Conservation (phyloP, 2,797 vertebrate genomes). For the Falco biarmicus region DNA sequence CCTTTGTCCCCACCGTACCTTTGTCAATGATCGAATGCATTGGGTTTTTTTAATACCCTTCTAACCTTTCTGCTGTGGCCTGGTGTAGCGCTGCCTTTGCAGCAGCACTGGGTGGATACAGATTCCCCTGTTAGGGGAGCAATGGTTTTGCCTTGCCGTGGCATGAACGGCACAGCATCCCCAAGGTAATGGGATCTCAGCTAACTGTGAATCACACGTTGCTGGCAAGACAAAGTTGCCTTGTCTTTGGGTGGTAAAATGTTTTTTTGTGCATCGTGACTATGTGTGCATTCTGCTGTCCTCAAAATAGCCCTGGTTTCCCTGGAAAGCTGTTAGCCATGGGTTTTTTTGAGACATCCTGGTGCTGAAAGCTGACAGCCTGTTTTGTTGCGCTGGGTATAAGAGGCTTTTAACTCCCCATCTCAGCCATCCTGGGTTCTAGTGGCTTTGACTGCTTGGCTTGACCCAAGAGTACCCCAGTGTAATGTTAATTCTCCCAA, state of each 20-base stretch:
- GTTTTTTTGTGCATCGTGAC: slow-evolving; percentile 8
- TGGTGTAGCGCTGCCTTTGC: not conserved
- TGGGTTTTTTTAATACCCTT: not conserved
- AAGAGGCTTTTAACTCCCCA: slow-evolving; percentile 52
- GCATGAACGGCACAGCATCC: slow-evolving; percentile 25
- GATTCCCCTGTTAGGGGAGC: slow-evolving; percentile 49
- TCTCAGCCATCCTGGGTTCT: not conserved
- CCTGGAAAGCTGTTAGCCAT: not conserved
- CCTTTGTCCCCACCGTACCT: not conserved
- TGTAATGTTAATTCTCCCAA: slow-evolving; percentile 2
- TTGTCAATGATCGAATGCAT: rapidly evolving
- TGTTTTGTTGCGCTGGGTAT: not conserved
- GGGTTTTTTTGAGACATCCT: not conserved
- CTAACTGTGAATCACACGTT: slow-evolving; percentile 50
- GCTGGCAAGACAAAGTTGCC: slow-evolving; percentile 64
- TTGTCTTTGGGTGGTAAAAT: slow-evolving; percentile 60
- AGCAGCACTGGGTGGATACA: slow-evolving; percentile 1
- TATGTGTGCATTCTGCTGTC: not conserved
- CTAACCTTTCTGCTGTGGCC: not conserved
- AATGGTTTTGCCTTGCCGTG: slow-evolving; percentile 32
- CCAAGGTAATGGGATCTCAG: slow-evolving; percentile 52
- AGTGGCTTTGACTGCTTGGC: not conserved
- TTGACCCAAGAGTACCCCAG: slow-evolving; percentile 5
- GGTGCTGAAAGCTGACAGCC: slow-evolving; percentile 39
- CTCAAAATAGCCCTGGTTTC: slow-evolving; percentile 4